Base-by-base conservation (phyloP, 92 coral and sea anemone genomes). In the Parazoanthus darwini region DNA sequence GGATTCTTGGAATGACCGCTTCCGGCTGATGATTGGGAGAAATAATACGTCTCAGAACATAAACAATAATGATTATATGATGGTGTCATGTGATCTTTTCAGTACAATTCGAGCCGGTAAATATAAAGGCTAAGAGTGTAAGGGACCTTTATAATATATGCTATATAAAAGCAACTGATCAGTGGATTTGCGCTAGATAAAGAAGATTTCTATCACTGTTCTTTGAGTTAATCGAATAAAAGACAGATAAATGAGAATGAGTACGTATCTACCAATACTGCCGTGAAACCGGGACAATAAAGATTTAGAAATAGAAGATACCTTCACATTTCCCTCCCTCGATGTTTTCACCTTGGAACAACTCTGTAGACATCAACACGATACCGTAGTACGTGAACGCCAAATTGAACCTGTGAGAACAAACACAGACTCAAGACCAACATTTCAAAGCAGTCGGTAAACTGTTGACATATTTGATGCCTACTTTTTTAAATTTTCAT, bases 371-470 rank as follows among this genome's bases (percentile, higher is more conserved):
- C 98, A 95, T 95, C 58, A 95, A 86, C 20, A 93, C 98, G 22
- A 95, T 91, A 10, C 98, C 98, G 65, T 95, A 95, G 79, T 95
- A 95, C 25, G 98, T 95, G 78, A 95, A 95, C 3, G 98, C 98
- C 70, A 92, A 93, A 77, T 95, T 95, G 51, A 93, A 84, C 98
- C 98, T 95, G 80, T 5, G 82, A 70, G 26, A 22, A 6, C 58
- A 74, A 79, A 82, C 8, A 63, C 14, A 66, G 58, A 5, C 18
- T 39, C 18, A 11, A 26, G 38, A 75, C 9, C 20, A 6, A 75
- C 50, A 75, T 15, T 18, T 16, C 7, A 39, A 75, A 36, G 48
- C 16, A 14, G 8, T 25, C 8, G n/a, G 38, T 16, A 22, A 78
- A 13, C 22, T 43, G 33, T 43, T 39, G 14, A 14, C 35, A 25